Conservation (phyloP, 2,888 invertebrate species). For the Heliconius aoede region DNA sequence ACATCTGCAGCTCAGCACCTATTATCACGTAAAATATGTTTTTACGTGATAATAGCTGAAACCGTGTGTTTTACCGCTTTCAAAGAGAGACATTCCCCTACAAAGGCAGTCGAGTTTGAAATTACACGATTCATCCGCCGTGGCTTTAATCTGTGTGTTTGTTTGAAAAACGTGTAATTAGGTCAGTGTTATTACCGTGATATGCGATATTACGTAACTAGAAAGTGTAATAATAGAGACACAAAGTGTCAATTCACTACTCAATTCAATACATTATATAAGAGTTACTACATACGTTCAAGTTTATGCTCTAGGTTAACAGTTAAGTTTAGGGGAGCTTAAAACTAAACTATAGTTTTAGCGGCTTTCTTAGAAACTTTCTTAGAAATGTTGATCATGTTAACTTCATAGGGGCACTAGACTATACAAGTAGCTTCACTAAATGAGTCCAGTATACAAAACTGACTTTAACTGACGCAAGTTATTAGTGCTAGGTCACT, state of each 20-base stretch:
- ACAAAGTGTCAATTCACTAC: neutral
- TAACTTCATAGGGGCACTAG: neutral
- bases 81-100: slow-evolving; percentile 62
- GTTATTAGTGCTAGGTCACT: too few species aligned
- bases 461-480: slow-evolving; percentile 14
- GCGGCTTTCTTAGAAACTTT: neutral
- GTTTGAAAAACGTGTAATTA: slow-evolving; percentile 71
- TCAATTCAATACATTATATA: neutral
- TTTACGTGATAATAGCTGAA: slow-evolving; percentile 42
- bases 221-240: neutral
- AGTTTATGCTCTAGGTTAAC: neutral
- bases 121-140: slow-evolving; percentile 74
- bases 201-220: slow-evolving; percentile 35
- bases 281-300: neutral
- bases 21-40: too few species aligned
- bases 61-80: slow-evolving; percentile 52
- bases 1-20: too few species aligned
- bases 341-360: neutral
- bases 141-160: slow-evolving; percentile 68
- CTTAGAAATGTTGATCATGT: neutral
- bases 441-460: neutral
- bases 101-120: slow-evolving; percentile 69
- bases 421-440: slow-evolving; percentile 4
- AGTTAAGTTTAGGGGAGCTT: neutral
- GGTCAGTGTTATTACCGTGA: slow-evolving; percentile 57